These are phyloP conservation scores for Chrysemys picta DNA, from an alignment of 2,113 vertebrate species.

Conservation along the genomic window DNA sequence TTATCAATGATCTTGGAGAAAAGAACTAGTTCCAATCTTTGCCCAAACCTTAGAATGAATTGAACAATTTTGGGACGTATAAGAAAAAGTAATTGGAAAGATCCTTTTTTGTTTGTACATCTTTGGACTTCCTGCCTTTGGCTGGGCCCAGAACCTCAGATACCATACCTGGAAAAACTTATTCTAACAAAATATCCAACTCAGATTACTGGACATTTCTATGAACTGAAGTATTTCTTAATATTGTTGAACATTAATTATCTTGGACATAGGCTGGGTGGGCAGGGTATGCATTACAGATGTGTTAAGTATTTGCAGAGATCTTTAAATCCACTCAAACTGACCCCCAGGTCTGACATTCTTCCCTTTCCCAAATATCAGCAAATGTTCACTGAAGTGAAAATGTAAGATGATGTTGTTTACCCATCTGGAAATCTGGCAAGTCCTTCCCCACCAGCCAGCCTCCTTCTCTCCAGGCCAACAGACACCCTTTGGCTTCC, in stretches of 20 bases:
- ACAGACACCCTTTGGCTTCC: neutral
- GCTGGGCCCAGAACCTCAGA: neutral
- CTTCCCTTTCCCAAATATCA: slow-evolving; percentile 10
- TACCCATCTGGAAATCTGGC: neutral
- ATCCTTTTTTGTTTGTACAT: neutral
- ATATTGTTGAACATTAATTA: neutral
- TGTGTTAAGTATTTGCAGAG: neutral
- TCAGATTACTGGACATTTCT: neutral
- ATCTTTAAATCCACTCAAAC: neutral
- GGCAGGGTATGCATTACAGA: neutral
- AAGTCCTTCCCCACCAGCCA: neutral
- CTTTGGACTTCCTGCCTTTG: neutral
- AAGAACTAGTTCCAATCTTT: neutral
- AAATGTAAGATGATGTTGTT: neutral
- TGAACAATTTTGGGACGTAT: neutral
- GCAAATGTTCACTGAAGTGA: neutral
- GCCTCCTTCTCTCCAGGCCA: neutral
- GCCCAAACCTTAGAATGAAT: neutral
- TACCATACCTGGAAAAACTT: neutral
- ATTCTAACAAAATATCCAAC: neutral
- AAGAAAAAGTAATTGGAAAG: neutral
- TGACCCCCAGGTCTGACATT: neutral
- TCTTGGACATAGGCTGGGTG: neutral
- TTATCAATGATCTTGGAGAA: neutral
- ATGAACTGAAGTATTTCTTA: neutral